These are phyloP conservation scores for Lasioglossum zephyrum DNA, from an alignment of 2,888 invertebrate genomes.

Conservation along the genomic window DNA sequence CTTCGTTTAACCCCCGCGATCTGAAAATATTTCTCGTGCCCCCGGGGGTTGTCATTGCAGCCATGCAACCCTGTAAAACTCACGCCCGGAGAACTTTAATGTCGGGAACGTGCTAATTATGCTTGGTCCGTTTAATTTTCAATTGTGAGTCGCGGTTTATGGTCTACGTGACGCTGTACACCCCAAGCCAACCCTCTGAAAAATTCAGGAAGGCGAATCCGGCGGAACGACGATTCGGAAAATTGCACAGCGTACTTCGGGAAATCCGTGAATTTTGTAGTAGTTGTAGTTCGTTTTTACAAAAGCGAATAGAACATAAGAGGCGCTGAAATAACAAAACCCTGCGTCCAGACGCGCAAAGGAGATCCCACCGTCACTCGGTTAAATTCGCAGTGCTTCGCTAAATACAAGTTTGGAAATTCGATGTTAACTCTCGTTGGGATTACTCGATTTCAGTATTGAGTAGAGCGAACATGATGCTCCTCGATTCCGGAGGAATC, in stretches of 20 bases:
- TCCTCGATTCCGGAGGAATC: constrained; percentile 19
- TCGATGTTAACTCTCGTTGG: neutral
- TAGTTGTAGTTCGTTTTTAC: no score
- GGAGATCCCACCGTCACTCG: neutral
- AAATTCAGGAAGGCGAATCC: neutral
- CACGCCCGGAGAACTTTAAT: neutral
- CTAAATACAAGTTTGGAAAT: neutral
- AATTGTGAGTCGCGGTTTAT: neutral
- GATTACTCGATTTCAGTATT: neutral
- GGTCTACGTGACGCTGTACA: neutral
- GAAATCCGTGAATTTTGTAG: neutral
- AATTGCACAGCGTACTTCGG: neutral
- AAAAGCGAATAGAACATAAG: no score
- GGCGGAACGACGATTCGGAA: neutral
- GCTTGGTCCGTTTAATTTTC: neutral
- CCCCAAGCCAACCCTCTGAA: neutral
- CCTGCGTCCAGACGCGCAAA: no score
- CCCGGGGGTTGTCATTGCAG: neutral
- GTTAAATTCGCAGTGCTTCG: neutral
- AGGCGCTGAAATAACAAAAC: no score
- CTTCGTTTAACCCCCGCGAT: neutral
- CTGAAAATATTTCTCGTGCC: neutral
- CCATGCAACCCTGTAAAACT: neutral
- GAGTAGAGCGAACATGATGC: neutral
- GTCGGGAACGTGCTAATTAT: neutral